Percentiles rank a stretch among this genome's conserved stretches.
Conservation (phyloP, 2,797 vertebrate species). For the Acipenser oxyrinchus region DNA sequence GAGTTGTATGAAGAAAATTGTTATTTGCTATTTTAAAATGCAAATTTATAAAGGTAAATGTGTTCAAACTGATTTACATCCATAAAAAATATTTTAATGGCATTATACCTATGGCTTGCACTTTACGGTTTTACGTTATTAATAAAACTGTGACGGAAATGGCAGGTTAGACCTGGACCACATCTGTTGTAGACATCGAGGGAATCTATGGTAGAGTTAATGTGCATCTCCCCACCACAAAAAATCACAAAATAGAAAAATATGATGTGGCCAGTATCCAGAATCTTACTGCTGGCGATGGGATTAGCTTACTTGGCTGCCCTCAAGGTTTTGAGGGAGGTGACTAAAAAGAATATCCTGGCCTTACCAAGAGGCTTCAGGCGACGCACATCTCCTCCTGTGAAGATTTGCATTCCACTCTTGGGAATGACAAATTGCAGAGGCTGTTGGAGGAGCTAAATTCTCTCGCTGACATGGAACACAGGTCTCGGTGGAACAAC, state of each 20-base stretch:
- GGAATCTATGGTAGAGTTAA: too few relatives aligned
- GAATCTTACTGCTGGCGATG: slow-evolving; percentile 3
- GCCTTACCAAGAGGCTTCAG: slow-evolving; percentile 38
- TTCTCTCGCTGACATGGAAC: slow-evolving; percentile 15
- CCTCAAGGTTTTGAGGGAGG: slow-evolving; percentile 21
- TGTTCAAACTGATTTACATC: neutral
- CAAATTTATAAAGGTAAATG: slow-evolving; percentile 5
- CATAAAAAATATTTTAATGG: neutral
- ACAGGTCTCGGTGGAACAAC: slow-evolving; percentile 5
- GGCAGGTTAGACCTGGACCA: too few relatives aligned
- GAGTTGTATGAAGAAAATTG: slow-evolving; percentile 5
- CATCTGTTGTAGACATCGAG: too few relatives aligned
- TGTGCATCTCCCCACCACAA: too few relatives aligned
- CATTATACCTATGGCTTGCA: too few relatives aligned
- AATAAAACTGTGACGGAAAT: too few relatives aligned
- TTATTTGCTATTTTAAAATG: slow-evolving; percentile 8
- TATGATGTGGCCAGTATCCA: neutral
- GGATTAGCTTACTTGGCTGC: slow-evolving; percentile 2
- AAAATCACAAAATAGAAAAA: too few relatives aligned
- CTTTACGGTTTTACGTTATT: too few relatives aligned
- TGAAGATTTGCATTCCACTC: slow-evolving; percentile 66
- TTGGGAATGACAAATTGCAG: slow-evolving; percentile 67
- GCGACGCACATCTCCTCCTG: slow-evolving; percentile 48
- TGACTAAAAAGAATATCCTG: slow-evolving; percentile 14
- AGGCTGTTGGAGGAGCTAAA: slow-evolving; percentile 53